Percentiles rank a stretch among this genome's conserved stretches.
These are phyloP conservation scores for Stratiolaelaps scimitus DNA, from an alignment of 1,140 invertebrate species.

Conservation along the genomic window DNA sequence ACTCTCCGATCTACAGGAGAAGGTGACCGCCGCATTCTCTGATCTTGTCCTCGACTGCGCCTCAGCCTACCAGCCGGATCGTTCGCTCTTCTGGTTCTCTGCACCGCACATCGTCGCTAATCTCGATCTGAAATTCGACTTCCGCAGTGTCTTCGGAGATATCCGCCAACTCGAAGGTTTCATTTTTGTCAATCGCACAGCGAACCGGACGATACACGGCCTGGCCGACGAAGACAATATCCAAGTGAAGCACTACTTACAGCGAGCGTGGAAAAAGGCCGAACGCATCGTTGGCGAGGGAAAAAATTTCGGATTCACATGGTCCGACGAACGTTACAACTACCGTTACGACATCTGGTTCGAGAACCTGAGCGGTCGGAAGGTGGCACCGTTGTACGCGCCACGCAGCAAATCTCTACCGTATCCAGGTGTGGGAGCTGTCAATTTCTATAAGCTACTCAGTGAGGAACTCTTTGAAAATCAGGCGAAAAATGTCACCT, in stretches of 20 bases:
- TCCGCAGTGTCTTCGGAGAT: slow-evolving; percentile 2
- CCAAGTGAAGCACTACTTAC: background rate
- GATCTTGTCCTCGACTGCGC: slow-evolving; percentile 4
- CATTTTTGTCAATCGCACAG: slow-evolving; percentile 11
- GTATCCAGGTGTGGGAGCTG: slow-evolving; percentile 7
- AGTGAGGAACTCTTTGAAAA: slow-evolving; percentile 4
- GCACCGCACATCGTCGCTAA: background rate
- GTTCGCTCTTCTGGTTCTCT: slow-evolving; percentile 7
- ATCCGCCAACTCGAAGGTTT: slow-evolving; percentile 4
- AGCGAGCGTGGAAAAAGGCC: slow-evolving; percentile 12
- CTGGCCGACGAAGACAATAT: background rate
- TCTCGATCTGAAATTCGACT: slow-evolving; percentile 7
- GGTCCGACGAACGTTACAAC: slow-evolving; percentile 8
- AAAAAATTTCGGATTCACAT: slow-evolving; percentile 20
- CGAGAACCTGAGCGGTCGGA: slow-evolving; percentile 17
- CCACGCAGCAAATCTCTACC: background rate
- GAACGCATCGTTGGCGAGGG: slow-evolving; percentile 15
- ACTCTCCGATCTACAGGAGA: slow-evolving; percentile 21
- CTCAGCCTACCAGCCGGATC: background rate
- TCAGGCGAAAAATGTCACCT: slow-evolving; percentile 10
- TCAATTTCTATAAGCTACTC: slow-evolving; percentile 24
- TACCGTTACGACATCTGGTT: slow-evolving; percentile 26
- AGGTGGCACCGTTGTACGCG: background rate
- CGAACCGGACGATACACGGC: slow-evolving; percentile 1
- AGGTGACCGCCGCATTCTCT: background rate